Percentiles rank a stretch among this genome's conserved stretches.
phyloP scores from a whole-genome alignment of 2,113 vertebrate genomes.

The Egretta garzetta region DNA sequence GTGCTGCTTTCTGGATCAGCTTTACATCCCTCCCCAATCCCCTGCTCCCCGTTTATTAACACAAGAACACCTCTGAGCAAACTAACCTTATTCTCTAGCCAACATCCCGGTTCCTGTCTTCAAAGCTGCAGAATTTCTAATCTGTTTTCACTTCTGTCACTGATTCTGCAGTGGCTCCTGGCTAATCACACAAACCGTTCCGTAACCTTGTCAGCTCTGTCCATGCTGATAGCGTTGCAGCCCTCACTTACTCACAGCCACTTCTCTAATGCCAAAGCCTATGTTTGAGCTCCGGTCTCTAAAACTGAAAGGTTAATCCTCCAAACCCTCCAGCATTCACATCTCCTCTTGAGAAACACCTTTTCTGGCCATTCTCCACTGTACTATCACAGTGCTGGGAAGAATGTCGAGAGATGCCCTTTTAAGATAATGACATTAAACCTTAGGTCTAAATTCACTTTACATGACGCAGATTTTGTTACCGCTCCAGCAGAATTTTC shows the following conservation, averaged over 20 bases:
- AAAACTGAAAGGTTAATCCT: slow-evolving; percentile 19
- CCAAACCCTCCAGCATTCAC: slow-evolving; percentile 1
- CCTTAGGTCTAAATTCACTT: slow-evolving; percentile 13
- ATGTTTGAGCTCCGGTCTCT: neutral
- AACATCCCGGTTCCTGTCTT: neutral
- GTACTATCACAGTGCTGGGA: neutral
- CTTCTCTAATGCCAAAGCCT: slow-evolving; percentile 1
- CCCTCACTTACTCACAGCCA: neutral
- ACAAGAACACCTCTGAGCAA: neutral
- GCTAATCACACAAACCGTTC: slow-evolving; percentile 24
- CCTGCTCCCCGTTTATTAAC: neutral
- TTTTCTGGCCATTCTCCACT: neutral
- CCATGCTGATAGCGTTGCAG: neutral
- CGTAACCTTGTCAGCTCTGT: slow-evolving; percentile 27
- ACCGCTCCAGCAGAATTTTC: neutral
- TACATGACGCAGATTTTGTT: neutral
- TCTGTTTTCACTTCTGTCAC: slow-evolving; percentile 35
- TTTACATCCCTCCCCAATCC: neutral
- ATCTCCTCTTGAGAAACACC: neutral
- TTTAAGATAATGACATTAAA: slow-evolving; percentile 42
- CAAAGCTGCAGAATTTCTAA: slow-evolving; percentile 14
- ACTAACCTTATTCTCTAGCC: neutral
- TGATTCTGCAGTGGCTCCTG: neutral
- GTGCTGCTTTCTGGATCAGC: neutral
- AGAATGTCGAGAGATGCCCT: slow-evolving; percentile 9